Conservation (phyloP, 2,113 vertebrate species). For the Oxygymnocypris stewartii region DNA sequence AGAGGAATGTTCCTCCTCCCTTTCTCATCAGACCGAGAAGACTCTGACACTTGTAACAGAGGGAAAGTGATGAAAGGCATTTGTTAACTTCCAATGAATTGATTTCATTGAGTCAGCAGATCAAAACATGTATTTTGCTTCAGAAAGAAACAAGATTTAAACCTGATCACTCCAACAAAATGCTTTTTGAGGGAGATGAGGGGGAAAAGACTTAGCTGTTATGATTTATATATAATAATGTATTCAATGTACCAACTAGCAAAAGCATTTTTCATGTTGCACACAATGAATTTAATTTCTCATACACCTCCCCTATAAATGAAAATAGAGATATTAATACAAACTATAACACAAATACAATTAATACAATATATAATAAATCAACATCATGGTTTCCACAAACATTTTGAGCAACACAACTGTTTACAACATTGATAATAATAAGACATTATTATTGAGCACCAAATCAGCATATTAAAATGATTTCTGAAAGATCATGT, state of each 20-base stretch:
- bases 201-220: neutral
- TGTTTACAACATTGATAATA: neutral
- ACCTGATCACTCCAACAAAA: neutral
- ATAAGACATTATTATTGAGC: neutral
- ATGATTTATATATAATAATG: neutral
- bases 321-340: no score
- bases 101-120: constrained; percentile 3
- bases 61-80: constrained; percentile 10
- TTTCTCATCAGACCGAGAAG: neutral
- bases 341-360: no score
- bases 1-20: neutral
- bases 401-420: neutral
- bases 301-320: neutral
- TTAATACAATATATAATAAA: no score
- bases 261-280: neutral
- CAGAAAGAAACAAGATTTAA: neutral
- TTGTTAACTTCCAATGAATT: constrained; percentile 26
- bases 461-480: neutral
- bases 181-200: neutral
- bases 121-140: neutral
- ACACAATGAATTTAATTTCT: neutral
- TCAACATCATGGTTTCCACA: neutral
- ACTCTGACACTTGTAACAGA: constrained; percentile 1
- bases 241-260: neutral
- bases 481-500: neutral